Percentiles rank a stretch among this genome's conserved stretches.
These are phyloP conservation scores for Raja brachyura DNA, from an alignment of 2,113 vertebrate genomes.

Conservation along the genomic window DNA sequence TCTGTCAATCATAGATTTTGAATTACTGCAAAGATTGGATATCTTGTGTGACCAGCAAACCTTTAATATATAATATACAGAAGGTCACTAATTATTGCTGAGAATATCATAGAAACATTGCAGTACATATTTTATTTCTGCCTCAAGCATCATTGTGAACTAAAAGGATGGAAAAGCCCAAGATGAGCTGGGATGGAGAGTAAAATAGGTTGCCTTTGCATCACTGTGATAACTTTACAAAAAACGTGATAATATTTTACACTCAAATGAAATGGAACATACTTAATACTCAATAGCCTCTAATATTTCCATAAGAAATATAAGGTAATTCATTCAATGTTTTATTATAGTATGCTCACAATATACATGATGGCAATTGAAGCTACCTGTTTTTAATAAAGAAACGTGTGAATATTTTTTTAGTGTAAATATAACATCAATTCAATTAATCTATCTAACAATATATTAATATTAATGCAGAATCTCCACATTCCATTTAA, in stretches of 20 bases:
- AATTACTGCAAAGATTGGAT: background rate
- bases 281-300: background rate
- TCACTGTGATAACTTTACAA: background rate
- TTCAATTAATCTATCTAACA: background rate
- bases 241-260: background rate
- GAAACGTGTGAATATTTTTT: background rate
- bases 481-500: background rate
- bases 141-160: background rate
- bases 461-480: background rate
- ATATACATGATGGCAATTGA: background rate
- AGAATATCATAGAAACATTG: background rate
- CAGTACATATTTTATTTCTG: background rate
- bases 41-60: background rate
- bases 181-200: background rate
- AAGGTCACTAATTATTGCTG: background rate
- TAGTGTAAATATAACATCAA: background rate
- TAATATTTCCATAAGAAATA: background rate
- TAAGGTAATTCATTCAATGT: background rate
- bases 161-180: background rate
- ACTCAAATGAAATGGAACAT: background rate
- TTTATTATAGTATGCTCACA: background rate
- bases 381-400: background rate
- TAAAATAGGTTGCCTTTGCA: background rate
- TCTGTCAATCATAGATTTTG: background rate
- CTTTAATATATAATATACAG: background rate